These are phyloP conservation scores for Planococcus citri DNA, from an alignment of 1,140 invertebrate species.

Conservation along the genomic window DNA sequence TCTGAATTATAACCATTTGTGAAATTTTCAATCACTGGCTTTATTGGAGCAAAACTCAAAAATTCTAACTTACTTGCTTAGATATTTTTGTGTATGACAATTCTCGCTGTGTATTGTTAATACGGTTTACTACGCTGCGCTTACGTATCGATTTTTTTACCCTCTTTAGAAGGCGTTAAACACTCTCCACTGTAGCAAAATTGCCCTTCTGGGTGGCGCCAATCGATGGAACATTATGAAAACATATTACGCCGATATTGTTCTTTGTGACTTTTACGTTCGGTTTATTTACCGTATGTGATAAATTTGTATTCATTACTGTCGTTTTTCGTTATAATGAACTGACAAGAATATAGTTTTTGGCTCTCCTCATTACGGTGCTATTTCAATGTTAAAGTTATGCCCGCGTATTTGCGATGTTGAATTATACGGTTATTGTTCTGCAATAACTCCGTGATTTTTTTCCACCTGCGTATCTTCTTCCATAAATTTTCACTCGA, in stretches of 20 bases:
- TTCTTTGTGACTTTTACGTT: not conserved
- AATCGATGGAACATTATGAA: conserved; percentile 3
- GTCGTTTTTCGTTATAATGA: not conserved
- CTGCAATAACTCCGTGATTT: not conserved
- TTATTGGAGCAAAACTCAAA: too few species aligned
- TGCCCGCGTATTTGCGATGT: not conserved
- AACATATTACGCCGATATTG: not conserved
- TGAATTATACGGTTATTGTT: too few species aligned
- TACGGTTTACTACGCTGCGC: not conserved
- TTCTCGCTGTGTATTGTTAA: too few species aligned
- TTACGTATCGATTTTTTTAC: conserved; percentile 14
- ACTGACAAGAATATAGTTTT: not conserved
- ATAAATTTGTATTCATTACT: not conserved
- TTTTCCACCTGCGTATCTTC: not conserved
- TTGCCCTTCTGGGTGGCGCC: conserved; percentile 6
- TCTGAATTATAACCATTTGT: too few species aligned
- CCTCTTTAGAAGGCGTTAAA: not conserved
- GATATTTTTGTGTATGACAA: too few species aligned
- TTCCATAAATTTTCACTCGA: not conserved
- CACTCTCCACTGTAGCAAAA: not conserved
- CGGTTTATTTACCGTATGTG: not conserved
- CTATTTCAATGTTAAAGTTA: not conserved
- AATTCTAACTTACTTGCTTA: too few species aligned
- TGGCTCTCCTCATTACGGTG: not conserved
- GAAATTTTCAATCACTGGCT: too few species aligned